Conservation (phyloP, 2,797 vertebrate species). For the Denticeps clupeoides region DNA sequence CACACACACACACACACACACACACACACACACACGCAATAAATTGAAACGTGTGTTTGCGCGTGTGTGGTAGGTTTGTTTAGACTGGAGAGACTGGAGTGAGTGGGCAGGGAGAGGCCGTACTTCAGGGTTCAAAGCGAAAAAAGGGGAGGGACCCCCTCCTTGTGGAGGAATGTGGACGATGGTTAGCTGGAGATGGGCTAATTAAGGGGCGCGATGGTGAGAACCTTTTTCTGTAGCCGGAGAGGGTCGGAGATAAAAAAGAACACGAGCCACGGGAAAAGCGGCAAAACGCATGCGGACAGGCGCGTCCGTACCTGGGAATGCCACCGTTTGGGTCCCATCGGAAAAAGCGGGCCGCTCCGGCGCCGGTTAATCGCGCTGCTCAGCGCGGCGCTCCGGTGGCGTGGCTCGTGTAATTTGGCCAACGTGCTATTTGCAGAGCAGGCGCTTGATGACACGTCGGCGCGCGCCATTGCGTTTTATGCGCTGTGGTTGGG, state of each 20-base stretch:
- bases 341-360: too few relatives aligned
- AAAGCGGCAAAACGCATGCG: constrained; percentile 23
- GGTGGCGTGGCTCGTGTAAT: constrained; percentile 56
- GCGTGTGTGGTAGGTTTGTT: constrained; percentile 43
- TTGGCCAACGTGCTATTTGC: constrained; percentile 60
- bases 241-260: constrained; percentile 59
- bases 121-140: constrained; percentile 58
- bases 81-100: constrained; percentile 58
- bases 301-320: not conserved
- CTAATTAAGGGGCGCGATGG: constrained; percentile 66
- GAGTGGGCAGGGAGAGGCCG: constrained; percentile 51
- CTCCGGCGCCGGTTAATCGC: constrained; percentile 67
- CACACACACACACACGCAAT: too few relatives aligned
- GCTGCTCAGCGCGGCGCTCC: constrained; percentile 43
- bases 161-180: constrained; percentile 56
- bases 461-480: constrained; percentile 28
- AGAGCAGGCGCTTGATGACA: constrained; percentile 46
- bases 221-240: constrained; percentile 50
- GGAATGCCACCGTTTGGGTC: too few relatives aligned
- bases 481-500: constrained; percentile 39
- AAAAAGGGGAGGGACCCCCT: constrained; percentile 51
- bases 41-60: constrained; percentile 10
- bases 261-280: constrained; percentile 46
- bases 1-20: too few relatives aligned
- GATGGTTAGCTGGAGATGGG: constrained; percentile 59